Base-by-base conservation (phyloP, 2,888 invertebrate genomes). In the Laothoe populi region DNA sequence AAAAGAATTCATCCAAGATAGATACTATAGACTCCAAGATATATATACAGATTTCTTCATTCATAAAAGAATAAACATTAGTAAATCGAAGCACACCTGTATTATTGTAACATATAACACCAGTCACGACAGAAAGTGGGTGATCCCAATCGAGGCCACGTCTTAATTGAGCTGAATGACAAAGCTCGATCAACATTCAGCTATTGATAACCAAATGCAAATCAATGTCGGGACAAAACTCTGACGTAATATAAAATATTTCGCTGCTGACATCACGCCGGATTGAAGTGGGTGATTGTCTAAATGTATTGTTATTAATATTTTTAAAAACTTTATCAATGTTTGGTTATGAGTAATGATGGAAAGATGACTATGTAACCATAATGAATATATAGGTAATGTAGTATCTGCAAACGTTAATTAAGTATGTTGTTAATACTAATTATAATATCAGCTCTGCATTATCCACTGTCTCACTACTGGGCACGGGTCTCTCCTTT, bases 161-260 rank as follows among this genome's bases (percentile, higher is more conserved):
- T 53, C 53, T 48, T 48, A 53, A 53, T 53, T 16, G 53, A 31
- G 8, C 11, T 7, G 46, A 46, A 23, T 46, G 46, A 53, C 53
- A 53, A 53, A 53, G 31, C 31, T 31, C 35, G 16, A 44, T 19
- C 53, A 3, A 53, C 31, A 19, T 7, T 53, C 35, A 53, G 38
- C 10, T 42, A 44, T 53, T 35, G 31, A 7, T 35, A 53, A 35
- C 35, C 53, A 53, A 49, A 53, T 31, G 53, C 35, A 53, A 31
- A 53, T 53, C 53, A 35, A 35, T 48, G 48, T 11, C n/a, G 23
- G 24, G 24, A 38, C 16, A 16, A 16, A 42, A 42, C 42, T 42
- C 42, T 53, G 53, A 53, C 53, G 53, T 53, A 53, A 53, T 53
- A 35, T 35, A 19, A 35, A 53, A 53, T 53, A 11, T 19, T 53